These are phyloP conservation scores for Leptinotarsa defecta DNA, from an alignment of 1,140 invertebrate species.

Conservation along the genomic window DNA sequence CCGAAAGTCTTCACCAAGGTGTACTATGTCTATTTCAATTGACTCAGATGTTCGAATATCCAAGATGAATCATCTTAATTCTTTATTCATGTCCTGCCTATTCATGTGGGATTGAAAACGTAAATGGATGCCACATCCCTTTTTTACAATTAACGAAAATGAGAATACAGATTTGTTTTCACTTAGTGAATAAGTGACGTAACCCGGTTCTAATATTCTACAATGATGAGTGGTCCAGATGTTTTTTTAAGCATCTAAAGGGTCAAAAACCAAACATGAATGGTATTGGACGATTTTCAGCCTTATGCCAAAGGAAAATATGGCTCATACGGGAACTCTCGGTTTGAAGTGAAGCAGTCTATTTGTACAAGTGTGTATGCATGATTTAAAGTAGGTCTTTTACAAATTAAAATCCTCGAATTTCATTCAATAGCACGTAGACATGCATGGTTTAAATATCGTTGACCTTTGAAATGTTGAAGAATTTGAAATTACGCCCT, in stretches of 20 bases:
- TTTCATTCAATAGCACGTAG: slow-evolving; percentile 28
- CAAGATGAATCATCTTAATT: neutral
- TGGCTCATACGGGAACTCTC: neutral
- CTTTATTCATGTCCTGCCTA: slow-evolving; percentile 2
- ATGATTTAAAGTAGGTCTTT: slow-evolving; percentile 30
- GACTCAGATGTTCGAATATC: no score
- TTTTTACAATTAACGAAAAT: slow-evolving; percentile 19
- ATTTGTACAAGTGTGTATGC: slow-evolving; percentile 31
- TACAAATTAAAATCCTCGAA: slow-evolving; percentile 27
- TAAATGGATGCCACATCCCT: slow-evolving; percentile 10
- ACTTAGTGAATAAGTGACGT: slow-evolving; percentile 20
- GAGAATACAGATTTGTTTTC: slow-evolving; percentile 28
- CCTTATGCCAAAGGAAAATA: slow-evolving; percentile 5
- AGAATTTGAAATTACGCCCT: neutral
- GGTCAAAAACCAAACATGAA: slow-evolving; percentile 24
- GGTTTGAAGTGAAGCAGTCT: slow-evolving; percentile 13
- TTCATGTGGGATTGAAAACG: slow-evolving; percentile 10
- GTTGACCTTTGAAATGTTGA: slow-evolving; percentile 15
- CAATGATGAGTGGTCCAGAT: slow-evolving; percentile 27
- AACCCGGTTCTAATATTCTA: slow-evolving; percentile 24
- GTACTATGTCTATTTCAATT: no score
- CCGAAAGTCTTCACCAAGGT: neutral
- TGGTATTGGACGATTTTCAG: slow-evolving; percentile 12
- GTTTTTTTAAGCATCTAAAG: slow-evolving; percentile 28
- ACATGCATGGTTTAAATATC: slow-evolving; percentile 14